Evolutionary conservation across 2,888 invertebrate genomes (phyloP), one percentile per base, ranked within the genome.

Genomic region (Ametastegia equiseti): DNA sequence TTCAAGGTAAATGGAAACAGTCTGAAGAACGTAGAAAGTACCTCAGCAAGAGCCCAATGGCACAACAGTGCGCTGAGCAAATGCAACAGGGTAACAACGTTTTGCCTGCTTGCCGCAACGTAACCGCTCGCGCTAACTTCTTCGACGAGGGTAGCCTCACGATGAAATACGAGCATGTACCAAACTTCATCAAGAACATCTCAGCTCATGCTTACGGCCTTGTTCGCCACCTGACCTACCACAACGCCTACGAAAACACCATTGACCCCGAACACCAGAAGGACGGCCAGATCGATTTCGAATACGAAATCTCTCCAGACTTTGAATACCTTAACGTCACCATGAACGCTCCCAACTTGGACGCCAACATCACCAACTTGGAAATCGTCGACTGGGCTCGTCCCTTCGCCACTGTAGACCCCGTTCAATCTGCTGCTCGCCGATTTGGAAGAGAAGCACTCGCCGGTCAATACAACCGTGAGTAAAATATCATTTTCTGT

Each of bases 21-120:
- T 94, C 93, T 84, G 82, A 65, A 77, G 91, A 92, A 71, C 93
- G 93, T 83, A 92, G 92, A 39, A 91, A 94, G 82, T 92, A 92
- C 82, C 89, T 95, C 5, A 90, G 92, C 81, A 89, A 92, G 42
- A 90, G 90, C 71, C 92, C 92, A 2, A 86, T 91, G 78, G 93
- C 93, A 19, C 39, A 13, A 19, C 78, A 60, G 86, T 94, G 94
- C 87, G 86, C 92, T 57, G 87, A 92, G 81, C 92, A 94, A 86
- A 94, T 94, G 87, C 88, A 92, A 82, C 87, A 92, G 78, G 94
- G 94, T 42, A 94, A 95, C 89, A 91, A 93, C 83, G 93, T 94
- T 88, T 92, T 94, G 80, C 90, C 92, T 3, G 93, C 93, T 81
- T 95, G 95, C 88, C 93, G 93, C 81, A 92, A 94, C 83, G 93